Evolutionary conservation across 2,888 invertebrate genomes (phyloP).

Genomic region (Catonia carolina): DNA sequence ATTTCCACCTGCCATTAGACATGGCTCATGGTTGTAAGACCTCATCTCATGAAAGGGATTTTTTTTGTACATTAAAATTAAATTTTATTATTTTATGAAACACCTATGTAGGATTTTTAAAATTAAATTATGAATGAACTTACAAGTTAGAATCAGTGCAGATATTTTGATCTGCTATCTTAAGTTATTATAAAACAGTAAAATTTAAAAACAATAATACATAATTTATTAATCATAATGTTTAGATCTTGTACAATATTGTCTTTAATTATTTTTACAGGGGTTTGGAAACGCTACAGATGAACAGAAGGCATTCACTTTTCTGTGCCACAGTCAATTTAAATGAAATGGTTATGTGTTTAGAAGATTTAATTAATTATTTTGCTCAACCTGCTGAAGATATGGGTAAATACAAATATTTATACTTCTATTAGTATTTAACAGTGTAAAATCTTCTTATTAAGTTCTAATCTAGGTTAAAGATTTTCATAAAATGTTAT

Average conservation of each 20-base stretch:
- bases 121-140: too few species aligned
- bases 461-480: not conserved
- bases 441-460: not conserved
- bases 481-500: not conserved
- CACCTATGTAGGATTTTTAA: too few species aligned
- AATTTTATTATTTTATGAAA: too few species aligned
- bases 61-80: too few species aligned
- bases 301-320: slow-evolving; percentile 74
- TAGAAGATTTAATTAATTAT: slow-evolving; percentile 98
- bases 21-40: too few species aligned
- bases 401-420: slow-evolving; percentile 69
- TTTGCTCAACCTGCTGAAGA: slow-evolving; percentile 98
- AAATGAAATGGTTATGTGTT: slow-evolving; percentile 96
- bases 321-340: slow-evolving; percentile 90
- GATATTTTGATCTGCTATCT: too few species aligned
- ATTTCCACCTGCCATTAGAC: too few species aligned
- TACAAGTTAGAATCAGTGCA: too few species aligned
- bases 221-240: not conserved
- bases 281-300: slow-evolving; percentile 88
- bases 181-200: too few species aligned
- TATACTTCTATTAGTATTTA: slow-evolving; percentile 15
- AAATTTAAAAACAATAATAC: too few species aligned
- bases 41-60: too few species aligned
- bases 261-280: slow-evolving; percentile 49
- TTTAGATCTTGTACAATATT: not conserved